Base-by-base conservation (phyloP, 1,140 invertebrate species). In the Muscidifurax raptorellus region DNA sequence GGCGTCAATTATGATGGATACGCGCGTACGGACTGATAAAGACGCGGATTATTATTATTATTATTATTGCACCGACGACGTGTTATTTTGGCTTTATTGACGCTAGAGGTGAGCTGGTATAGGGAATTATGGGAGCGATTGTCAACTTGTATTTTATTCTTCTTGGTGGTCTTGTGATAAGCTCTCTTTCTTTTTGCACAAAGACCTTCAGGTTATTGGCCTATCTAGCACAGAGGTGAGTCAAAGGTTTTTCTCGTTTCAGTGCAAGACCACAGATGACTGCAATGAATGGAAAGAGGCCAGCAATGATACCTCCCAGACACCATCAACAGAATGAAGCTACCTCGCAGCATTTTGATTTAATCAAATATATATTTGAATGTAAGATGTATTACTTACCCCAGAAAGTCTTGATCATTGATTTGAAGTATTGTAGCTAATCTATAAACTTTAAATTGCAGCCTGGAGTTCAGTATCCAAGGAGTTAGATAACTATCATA, bases 281-380 rank as follows among this genome's bases (percentile, higher is more conserved):
- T 36, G 88, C 92, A 0, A 91, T 93, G 90, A 94, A 93, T 89
- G 93, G 93, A 10, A 94, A 93, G 86, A 92, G 92, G 86, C 89
- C 89, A 77, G 89, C 91, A 1, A 88, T 90, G 2, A 90, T 92
- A 77, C 88, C 90, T n/a, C 87, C 87, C 32, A 90, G 83, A 12
- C 77, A 91, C 87, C 91, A 91, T 87, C 91, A 92, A 76, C 90
- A 92, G 69, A 87, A 89, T 83, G 90, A 92, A 84, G 89, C 91
- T 36, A 88, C 90, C 76, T 90, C 93, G 12, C 93, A 94, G 82
- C 94, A 94, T 87, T 93, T 93, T 87, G 94, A 94, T 83, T 89
- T 94, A 84, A 94, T 94, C 32, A 94, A 93, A 87, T 94, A 94
- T 75, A 93, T 94, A 67, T 93, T 89, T 88, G 94, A 94, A 69